phyloP scores from a whole-genome alignment of 2,888 invertebrate genomes.

The Villa cingulata region DNA sequence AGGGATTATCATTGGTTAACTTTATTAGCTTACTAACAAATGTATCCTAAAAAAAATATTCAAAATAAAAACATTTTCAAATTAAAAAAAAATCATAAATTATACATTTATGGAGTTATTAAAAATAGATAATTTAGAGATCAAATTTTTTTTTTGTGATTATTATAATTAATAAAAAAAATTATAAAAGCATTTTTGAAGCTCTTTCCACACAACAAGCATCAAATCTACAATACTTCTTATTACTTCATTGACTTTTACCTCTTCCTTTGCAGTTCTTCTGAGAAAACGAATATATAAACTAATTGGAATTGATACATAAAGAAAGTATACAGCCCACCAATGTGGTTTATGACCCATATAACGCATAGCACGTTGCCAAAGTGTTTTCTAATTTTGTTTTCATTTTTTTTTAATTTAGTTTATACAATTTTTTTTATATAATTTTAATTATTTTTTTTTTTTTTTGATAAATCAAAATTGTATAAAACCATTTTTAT shows the following conservation, averaged over 20 bases:
- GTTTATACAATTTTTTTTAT: background rate
- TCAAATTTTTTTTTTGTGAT: too few species aligned
- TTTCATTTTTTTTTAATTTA: too few species aligned
- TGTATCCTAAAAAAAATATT: conserved; percentile 51
- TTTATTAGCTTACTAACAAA: conserved; percentile 59
- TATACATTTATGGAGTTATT: too few species aligned
- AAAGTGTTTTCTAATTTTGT: conserved; percentile 44
- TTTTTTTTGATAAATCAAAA: background rate
- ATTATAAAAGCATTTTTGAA: background rate
- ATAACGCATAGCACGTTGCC: conserved; percentile 58
- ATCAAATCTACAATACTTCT: too few species aligned
- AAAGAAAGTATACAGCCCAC: conserved; percentile 67
- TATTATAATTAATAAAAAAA: too few species aligned
- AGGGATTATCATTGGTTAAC: conserved; percentile 73
- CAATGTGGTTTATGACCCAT: conserved; percentile 67
- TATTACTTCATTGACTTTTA: too few species aligned
- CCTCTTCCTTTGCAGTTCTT: conserved; percentile 51
- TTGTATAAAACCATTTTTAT: background rate
- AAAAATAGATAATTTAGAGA: too few species aligned
- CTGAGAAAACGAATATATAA: conserved; percentile 57
- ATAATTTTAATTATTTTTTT: background rate
- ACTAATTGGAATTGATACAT: conserved; percentile 57
- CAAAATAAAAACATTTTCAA: conserved; percentile 4
- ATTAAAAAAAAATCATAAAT: background rate
- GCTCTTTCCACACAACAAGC: background rate